Conservation (phyloP, 2,797 vertebrate genomes). For the Poecilia velifera region DNA sequence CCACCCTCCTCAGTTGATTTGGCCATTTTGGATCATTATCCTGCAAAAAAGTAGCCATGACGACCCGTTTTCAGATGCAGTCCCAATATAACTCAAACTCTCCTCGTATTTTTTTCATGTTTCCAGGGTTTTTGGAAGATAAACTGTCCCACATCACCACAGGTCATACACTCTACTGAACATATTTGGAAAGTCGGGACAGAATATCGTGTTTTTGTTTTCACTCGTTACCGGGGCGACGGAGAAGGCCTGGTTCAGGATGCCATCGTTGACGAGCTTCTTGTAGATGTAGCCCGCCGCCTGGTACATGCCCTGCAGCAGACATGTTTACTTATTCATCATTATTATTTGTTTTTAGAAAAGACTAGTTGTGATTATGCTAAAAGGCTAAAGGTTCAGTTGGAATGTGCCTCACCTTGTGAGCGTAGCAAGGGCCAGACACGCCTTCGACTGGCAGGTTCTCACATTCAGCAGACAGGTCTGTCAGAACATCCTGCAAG, state of each 20-base stretch:
- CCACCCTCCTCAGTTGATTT: not conserved
- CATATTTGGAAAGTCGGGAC: not conserved
- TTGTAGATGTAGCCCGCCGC: slow-evolving; percentile 91
- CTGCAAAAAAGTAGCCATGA: not conserved
- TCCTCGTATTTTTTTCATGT: not conserved
- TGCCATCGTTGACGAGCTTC: slow-evolving; percentile 90
- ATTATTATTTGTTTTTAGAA: not conserved
- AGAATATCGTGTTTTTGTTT: no score
- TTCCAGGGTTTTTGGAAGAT: not conserved
- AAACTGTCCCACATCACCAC: not conserved
- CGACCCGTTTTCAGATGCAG: not conserved
- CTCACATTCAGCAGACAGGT: slow-evolving; percentile 93
- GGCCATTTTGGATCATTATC: not conserved
- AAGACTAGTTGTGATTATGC: not conserved
- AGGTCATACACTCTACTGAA: not conserved
- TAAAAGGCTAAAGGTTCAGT: not conserved
- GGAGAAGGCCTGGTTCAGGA: slow-evolving; percentile 93
- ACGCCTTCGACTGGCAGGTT: slow-evolving; percentile 87
- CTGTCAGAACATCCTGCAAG: slow-evolving; percentile 91
- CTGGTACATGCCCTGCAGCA: slow-evolving; percentile 89
- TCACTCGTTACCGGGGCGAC: slow-evolving; percentile 87
- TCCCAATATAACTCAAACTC: not conserved
- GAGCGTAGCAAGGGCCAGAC: slow-evolving; percentile 88
- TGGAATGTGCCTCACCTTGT: slow-evolving; percentile 83
- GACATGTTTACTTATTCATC: not conserved